These are phyloP conservation scores for Paragorgia papillata DNA, from an alignment of 92 coral and sea anemone genomes.

Conservation along the genomic window DNA sequence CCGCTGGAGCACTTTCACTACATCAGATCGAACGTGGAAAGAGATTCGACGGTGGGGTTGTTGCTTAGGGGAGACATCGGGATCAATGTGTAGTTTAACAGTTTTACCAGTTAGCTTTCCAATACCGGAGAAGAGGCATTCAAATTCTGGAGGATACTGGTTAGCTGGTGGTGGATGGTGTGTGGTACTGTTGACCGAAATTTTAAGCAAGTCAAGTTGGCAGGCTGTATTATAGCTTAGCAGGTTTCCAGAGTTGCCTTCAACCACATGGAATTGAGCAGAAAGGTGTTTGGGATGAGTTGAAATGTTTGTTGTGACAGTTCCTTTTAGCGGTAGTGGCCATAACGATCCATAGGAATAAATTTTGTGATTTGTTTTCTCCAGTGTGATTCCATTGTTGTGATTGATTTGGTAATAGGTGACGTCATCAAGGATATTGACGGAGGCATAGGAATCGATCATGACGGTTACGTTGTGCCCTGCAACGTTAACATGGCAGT, in stretches of 20 bases:
- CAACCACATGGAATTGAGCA: not conserved
- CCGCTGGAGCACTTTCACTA: constrained; percentile 55
- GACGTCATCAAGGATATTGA: not conserved
- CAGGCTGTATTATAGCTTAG: constrained; percentile 11
- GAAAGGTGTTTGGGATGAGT: not conserved
- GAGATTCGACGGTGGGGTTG: constrained; percentile 45
- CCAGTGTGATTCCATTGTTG: not conserved
- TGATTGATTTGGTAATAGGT: not conserved
- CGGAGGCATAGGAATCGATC: not conserved
- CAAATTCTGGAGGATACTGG: too few species aligned
- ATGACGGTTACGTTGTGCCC: too few species aligned
- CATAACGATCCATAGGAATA: constrained; percentile 17
- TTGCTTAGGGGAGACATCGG: constrained; percentile 32
- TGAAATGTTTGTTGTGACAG: not conserved
- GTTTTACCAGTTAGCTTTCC: constrained; percentile 15
- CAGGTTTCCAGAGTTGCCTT: constrained; percentile 6
- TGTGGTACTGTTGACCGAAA: too few species aligned
- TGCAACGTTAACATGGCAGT: too few species aligned
- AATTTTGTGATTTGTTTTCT: constrained; percentile 20
- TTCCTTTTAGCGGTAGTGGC: constrained; percentile 9
- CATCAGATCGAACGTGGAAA: constrained; percentile 46
- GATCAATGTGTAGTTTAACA: constrained; percentile 70
- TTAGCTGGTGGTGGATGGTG: not conserved
- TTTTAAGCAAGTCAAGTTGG: not conserved
- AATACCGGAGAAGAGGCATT: constrained; percentile 30